Evolutionary conservation across 2,797 vertebrate genomes (phyloP).

Genomic region (Sciurus vulgaris): DNA sequence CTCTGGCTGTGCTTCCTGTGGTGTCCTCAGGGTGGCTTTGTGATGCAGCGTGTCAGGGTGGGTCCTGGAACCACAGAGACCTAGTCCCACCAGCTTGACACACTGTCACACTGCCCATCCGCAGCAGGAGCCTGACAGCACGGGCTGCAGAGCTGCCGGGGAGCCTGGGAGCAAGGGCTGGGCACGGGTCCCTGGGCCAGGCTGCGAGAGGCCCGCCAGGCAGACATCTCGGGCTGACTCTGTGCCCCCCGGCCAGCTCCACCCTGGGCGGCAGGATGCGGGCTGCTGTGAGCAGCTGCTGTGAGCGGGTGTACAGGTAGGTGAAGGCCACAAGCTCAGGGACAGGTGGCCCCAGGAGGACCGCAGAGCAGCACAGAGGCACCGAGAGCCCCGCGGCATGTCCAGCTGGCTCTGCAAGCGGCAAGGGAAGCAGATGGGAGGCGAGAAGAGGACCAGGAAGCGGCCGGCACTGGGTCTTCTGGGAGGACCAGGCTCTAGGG

Average conservation of each 20-base stretch:
- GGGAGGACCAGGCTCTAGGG: too few species aligned
- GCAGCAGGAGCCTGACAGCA: accelerated
- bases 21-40: accelerated
- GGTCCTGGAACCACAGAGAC: accelerated
- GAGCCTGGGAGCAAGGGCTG: accelerated
- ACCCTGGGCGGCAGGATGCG: accelerated
- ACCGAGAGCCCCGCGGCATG: accelerated
- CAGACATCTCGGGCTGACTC: background rate
- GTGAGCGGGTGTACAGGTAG: accelerated
- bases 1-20: accelerated
- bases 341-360: background rate
- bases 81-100: accelerated
- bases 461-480: background rate
- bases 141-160: accelerated
- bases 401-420: accelerated
- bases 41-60: background rate
- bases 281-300: too few species aligned
- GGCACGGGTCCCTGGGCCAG: too few species aligned
- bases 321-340: background rate
- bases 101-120: accelerated
- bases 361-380: accelerated
- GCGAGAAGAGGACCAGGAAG: accelerated
- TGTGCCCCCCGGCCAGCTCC: accelerated
- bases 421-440: accelerated
- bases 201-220: accelerated